Conservation (phyloP, 2,113 vertebrate species). For the Lathamus discolor region DNA sequence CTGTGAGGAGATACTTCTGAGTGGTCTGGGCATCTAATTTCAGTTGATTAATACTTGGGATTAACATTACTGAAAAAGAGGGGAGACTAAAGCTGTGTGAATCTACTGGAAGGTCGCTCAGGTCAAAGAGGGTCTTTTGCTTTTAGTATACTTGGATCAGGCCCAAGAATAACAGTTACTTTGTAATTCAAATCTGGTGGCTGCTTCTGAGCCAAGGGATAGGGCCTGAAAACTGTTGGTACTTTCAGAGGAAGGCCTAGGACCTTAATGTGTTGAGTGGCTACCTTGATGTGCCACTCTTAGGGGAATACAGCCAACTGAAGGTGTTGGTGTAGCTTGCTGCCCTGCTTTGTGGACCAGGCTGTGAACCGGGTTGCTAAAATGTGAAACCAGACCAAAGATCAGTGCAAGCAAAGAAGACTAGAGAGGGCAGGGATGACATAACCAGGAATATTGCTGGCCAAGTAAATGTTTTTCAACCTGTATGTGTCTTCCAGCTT, state of each 20-base stretch:
- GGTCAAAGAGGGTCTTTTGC: not conserved
- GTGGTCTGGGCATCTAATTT: not conserved
- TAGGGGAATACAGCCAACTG: not conserved
- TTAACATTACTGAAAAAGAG: not conserved
- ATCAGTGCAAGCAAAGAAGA: not conserved
- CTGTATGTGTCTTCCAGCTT: not conserved
- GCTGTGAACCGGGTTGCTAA: not conserved
- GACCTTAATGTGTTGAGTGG: not conserved
- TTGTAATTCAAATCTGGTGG: not conserved
- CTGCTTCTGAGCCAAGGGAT: not conserved
- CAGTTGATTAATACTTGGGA: not conserved
- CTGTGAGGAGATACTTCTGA: not conserved
- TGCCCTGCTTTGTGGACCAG: not conserved
- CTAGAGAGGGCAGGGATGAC: not conserved
- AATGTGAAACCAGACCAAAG: not conserved
- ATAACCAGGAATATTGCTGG: not conserved
- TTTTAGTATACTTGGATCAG: not conserved
- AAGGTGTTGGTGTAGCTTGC: not conserved
- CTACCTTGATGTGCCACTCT: not conserved
- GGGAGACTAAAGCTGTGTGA: not conserved
- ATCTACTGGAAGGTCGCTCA: not conserved
- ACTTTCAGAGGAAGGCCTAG: not conserved
- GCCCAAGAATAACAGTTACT: not conserved
- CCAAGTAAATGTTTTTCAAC: not conserved
- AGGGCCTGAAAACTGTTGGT: not conserved